Evolutionary conservation across 2,113 vertebrate genomes (phyloP).

Genomic region (Peromyscus leucopus): DNA sequence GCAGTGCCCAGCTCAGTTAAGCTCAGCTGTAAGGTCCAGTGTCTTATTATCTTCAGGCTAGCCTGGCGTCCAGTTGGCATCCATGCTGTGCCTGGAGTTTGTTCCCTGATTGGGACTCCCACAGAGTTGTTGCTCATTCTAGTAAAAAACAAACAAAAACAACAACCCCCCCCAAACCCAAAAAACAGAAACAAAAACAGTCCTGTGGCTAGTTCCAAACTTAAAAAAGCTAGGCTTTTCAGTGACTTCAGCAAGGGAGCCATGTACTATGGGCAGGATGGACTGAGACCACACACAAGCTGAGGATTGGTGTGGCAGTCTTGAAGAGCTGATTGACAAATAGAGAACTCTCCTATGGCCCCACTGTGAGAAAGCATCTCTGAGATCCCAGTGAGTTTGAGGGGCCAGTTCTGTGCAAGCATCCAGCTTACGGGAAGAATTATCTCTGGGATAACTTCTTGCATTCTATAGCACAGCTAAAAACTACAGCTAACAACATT

Average conservation of each 20-base stretch:
- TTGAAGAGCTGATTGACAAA: background rate
- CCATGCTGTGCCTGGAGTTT: background rate
- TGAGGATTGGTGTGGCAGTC: background rate
- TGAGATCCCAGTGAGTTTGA: background rate
- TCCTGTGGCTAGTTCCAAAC: background rate
- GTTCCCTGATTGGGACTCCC: background rate
- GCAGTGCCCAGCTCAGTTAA: background rate
- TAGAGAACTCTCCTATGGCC: rapidly evolving
- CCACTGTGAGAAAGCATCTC: background rate
- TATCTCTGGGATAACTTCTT: background rate
- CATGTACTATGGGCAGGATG: background rate
- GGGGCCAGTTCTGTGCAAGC: background rate
- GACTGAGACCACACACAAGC: background rate
- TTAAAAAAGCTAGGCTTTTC: background rate
- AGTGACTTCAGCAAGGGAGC: background rate
- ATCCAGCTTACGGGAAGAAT: background rate
- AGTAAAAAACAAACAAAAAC: background rate
- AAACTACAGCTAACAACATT: background rate
- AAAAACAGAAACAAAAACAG: background rate
- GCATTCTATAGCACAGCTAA: background rate
- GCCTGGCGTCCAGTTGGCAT: background rate
- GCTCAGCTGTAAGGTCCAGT: background rate
- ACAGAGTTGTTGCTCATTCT: background rate
- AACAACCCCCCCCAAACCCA: too few species aligned
- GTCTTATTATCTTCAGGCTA: background rate